Evolutionary conservation across 2,797 vertebrate genomes (phyloP).

Genomic region (Lindbergichthys nudifrons): DNA sequence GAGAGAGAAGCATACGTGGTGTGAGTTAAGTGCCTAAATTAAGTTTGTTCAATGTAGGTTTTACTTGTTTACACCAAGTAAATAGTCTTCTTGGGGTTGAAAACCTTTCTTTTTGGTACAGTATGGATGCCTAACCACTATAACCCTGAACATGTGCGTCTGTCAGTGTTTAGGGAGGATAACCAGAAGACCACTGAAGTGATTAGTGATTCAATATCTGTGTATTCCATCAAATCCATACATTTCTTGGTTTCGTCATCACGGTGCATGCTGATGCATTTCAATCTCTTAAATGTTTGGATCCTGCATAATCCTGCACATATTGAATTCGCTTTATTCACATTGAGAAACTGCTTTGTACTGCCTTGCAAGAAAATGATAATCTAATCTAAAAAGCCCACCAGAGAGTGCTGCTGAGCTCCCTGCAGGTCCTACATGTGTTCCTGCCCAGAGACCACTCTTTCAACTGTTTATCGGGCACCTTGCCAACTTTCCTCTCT

Average conservation of each 20-base stretch:
- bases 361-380: background rate
- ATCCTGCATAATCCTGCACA: background rate
- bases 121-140: too few species aligned
- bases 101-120: too few species aligned
- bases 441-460: slow-evolving; percentile 57
- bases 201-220: background rate
- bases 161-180: background rate
- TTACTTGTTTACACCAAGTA: too few species aligned
- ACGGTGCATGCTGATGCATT: background rate
- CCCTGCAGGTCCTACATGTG: slow-evolving; percentile 64
- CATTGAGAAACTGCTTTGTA: slow-evolving; percentile 1
- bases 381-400: slow-evolving; percentile 3
- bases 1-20: too few species aligned
- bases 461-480: slow-evolving; percentile 61
- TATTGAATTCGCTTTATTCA: background rate
- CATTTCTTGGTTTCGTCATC: background rate
- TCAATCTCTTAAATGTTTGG: background rate
- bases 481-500: slow-evolving; percentile 64
- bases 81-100: too few species aligned
- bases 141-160: too few species aligned
- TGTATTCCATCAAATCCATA: background rate
- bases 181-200: background rate
- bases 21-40: too few species aligned
- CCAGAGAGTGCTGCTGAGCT: slow-evolving; percentile 51
- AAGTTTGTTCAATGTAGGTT: too few species aligned